These are phyloP conservation scores for Merodon equestris DNA, from an alignment of 2,888 invertebrate species.

Conservation along the genomic window DNA sequence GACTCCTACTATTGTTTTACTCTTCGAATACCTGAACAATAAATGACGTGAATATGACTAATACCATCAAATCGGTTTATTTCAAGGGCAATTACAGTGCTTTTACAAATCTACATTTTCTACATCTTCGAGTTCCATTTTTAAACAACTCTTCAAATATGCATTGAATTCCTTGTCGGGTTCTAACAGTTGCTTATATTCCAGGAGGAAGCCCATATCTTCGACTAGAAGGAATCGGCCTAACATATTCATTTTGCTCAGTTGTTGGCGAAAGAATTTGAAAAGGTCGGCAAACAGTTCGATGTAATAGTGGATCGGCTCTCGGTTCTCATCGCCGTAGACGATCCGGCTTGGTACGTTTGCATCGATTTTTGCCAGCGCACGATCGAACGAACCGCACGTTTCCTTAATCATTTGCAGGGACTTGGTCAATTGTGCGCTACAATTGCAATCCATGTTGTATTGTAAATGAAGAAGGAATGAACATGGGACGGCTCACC, in stretches of 20 bases:
- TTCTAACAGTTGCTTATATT: conserved; percentile 38
- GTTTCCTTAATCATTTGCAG: conserved; percentile 13
- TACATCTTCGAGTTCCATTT: neutral
- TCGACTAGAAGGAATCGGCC: conserved; percentile 18
- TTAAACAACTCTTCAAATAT: conserved; percentile 26
- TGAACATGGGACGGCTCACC: conserved; percentile 25
- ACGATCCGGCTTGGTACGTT: conserved; percentile 30
- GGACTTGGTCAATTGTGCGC: conserved; percentile 21
- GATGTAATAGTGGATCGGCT: conserved; percentile 49
- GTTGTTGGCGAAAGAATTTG: conserved; percentile 17
- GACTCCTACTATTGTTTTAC: conserved; percentile 7
- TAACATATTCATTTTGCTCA: conserved; percentile 18
- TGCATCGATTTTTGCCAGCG: conserved; percentile 16
- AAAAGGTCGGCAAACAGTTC: conserved; percentile 38
- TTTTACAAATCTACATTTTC: too few relatives aligned
- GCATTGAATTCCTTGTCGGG: conserved; percentile 6
- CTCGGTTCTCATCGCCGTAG: conserved; percentile 23
- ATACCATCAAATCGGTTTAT: too few relatives aligned
- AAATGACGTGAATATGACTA: conserved; percentile 2
- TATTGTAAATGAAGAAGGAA: neutral
- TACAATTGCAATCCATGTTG: neutral
- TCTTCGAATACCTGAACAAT: conserved; percentile 16
- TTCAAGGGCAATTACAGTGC: too few relatives aligned
- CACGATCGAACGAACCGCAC: conserved; percentile 27
- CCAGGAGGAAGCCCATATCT: conserved; percentile 37